Conservation (phyloP, 2,113 vertebrate genomes). For the Triplophysa tibetana region DNA sequence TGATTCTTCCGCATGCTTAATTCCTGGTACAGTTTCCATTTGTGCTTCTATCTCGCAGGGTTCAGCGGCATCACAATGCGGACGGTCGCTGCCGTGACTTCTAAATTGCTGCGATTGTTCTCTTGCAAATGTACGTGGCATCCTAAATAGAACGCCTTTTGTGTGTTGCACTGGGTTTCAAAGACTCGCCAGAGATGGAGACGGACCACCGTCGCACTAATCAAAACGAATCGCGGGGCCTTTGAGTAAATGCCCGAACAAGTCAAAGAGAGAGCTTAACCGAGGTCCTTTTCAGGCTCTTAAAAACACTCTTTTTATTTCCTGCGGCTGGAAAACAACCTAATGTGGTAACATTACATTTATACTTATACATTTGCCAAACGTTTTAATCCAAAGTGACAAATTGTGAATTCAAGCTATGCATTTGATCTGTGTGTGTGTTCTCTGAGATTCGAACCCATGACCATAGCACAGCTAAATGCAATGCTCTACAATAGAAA, state of each 20-base stretch:
- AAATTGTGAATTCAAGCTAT: too few relatives aligned
- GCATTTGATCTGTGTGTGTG: too few relatives aligned
- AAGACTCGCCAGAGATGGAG: slow-evolving; percentile 20
- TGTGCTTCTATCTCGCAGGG: slow-evolving; percentile 68
- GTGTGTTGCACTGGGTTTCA: slow-evolving; percentile 39
- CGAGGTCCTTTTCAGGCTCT: slow-evolving; percentile 24
- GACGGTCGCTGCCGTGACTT: slow-evolving; percentile 61
- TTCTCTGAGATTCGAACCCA: too few relatives aligned
- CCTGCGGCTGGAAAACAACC: too few relatives aligned
- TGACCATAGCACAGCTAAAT: too few relatives aligned
- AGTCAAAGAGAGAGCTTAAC: slow-evolving; percentile 21
- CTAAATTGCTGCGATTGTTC: slow-evolving; percentile 57
- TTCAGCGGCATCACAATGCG: slow-evolving; percentile 69
- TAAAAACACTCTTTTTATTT: slow-evolving; percentile 27
- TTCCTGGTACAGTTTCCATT: slow-evolving; percentile 69
- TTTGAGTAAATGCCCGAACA: slow-evolving; percentile 14
- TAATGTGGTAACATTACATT: too few relatives aligned
- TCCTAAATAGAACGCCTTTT: slow-evolving; percentile 49
- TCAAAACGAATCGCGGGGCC: slow-evolving; percentile 22
- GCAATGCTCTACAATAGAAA: too few relatives aligned
- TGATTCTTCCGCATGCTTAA: slow-evolving; percentile 66
- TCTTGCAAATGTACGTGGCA: slow-evolving; percentile 51
- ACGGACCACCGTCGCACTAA: slow-evolving; percentile 46
- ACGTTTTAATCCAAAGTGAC: too few relatives aligned
- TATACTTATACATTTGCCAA: too few relatives aligned